Evolutionary conservation across 2,888 invertebrate species (phyloP), one percentile per base, ranked within the genome.

Genomic region (Protonemura montana): DNA sequence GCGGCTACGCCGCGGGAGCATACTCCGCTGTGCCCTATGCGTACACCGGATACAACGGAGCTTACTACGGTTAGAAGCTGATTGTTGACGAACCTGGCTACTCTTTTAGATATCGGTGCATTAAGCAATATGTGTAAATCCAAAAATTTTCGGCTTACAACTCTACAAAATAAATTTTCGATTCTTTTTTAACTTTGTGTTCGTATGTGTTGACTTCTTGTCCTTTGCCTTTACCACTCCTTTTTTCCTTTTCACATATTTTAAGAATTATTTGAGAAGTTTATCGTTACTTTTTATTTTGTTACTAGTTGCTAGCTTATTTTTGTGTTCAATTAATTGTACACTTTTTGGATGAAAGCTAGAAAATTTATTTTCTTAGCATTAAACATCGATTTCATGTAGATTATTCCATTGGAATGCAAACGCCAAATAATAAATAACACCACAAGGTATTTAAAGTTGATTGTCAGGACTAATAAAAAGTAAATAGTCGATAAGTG

Each of bases 61-160:
- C 84, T 84, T 84, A 84, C 84, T 84, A 84, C 84, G 84, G 84
- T 84, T 84, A 59, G 59, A 59, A 84, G 27, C 59, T 84, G 84
- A 59, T 76, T 16, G n/a, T 21, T n/a, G 26, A 59, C 82, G n/a
- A 41, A 59, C 21, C 27, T 27, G 59, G 84, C 84, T 84, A 84
- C 27, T 84, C 84, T 84, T 16, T 30, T 35, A 7, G 30, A 28
- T 81, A 84, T 84, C 84, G 84, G 84, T 76, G 84, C 84, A 84
- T 30, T 30, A 28, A 6, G 59, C 84, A 84, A 28, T 84, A 59
- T 84, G 84, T 84, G 26, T 82, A 26, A 84, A 28, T 59, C 59
- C 84, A 76, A 59, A 42, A 6, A 13, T 5, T 84, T 76, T 84
- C 84, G 84, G 76, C 84, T 16, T 29, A 59, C 59, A 42, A 3